phyloP scores from a whole-genome alignment of 2,888 invertebrate species.

The Athetis lepigone region DNA sequence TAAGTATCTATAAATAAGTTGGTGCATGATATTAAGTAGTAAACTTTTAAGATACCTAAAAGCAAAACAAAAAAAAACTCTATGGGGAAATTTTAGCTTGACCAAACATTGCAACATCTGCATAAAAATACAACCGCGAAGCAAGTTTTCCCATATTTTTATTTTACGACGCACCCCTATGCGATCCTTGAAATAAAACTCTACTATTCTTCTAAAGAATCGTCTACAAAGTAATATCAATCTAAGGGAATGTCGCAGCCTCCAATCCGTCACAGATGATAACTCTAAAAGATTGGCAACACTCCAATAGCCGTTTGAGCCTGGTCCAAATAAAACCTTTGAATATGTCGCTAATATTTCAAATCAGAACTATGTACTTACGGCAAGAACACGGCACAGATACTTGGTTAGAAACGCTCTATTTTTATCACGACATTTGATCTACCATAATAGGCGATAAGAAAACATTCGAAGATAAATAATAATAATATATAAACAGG shows the following conservation, averaged over 20 bases:
- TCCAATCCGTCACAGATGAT: conserved; percentile 43
- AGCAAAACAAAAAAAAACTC: too few species aligned
- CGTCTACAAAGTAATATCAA: conserved; percentile 35
- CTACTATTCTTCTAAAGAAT: conserved; percentile 5
- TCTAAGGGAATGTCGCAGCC: conserved; percentile 7
- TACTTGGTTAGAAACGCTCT: conserved; percentile 3
- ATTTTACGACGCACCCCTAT: conserved; percentile 7
- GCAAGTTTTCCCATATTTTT: background rate
- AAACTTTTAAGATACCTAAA: too few species aligned
- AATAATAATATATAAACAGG: background rate
- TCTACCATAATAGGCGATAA: background rate
- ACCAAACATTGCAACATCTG: background rate
- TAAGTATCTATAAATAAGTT: too few species aligned
- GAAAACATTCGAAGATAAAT: background rate
- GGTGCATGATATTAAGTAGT: too few species aligned
- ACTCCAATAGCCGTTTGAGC: conserved; percentile 19
- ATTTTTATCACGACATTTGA: conserved; percentile 3
- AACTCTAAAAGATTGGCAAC: conserved; percentile 52
- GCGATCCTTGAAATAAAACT: conserved; percentile 13
- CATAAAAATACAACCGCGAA: background rate
- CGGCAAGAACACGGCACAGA: background rate
- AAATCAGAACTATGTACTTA: conserved; percentile 23
- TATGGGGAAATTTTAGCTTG: background rate
- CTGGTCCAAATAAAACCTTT: conserved; percentile 29
- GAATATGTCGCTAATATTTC: conserved; percentile 34